Evolutionary conservation across 2,797 vertebrate genomes (phyloP).

Genomic region (Salmo trutta): DNA sequence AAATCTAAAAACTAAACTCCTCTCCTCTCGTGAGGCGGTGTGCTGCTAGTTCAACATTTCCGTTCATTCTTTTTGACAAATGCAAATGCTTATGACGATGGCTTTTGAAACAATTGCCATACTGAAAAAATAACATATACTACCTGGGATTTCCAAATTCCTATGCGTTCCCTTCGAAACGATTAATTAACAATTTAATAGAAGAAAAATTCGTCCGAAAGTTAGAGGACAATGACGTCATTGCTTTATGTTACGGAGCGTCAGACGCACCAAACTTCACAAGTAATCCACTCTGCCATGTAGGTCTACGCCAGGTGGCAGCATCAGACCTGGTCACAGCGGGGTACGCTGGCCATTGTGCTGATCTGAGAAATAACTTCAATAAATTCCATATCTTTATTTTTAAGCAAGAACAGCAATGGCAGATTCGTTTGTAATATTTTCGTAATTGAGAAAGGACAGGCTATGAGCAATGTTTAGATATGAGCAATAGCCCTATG

Average conservation of each 20-base stretch:
- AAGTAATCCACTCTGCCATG: background rate
- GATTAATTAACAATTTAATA: background rate
- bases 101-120: background rate
- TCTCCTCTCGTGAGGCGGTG: background rate
- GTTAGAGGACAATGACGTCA: conserved; percentile 19
- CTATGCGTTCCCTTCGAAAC: background rate
- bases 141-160: conserved; percentile 10
- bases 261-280: conserved; percentile 19
- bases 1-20: background rate
- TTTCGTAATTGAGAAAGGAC: too few relatives aligned
- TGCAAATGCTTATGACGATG: background rate
- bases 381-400: background rate
- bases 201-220: background rate
- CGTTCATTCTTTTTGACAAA: background rate
- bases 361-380: conserved; percentile 11
- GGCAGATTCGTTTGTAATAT: background rate
- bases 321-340: conserved; percentile 28
- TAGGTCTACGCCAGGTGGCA: conserved; percentile 60
- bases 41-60: background rate
- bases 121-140: background rate
- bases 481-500: too few relatives aligned
- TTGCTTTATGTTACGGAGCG: conserved; percentile 30
- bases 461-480: too few relatives aligned
- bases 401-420: background rate
- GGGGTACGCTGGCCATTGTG: conserved; percentile 10